These are phyloP conservation scores for Grapholita molesta DNA, from an alignment of 1,140 invertebrate genomes.

Conservation along the genomic window DNA sequence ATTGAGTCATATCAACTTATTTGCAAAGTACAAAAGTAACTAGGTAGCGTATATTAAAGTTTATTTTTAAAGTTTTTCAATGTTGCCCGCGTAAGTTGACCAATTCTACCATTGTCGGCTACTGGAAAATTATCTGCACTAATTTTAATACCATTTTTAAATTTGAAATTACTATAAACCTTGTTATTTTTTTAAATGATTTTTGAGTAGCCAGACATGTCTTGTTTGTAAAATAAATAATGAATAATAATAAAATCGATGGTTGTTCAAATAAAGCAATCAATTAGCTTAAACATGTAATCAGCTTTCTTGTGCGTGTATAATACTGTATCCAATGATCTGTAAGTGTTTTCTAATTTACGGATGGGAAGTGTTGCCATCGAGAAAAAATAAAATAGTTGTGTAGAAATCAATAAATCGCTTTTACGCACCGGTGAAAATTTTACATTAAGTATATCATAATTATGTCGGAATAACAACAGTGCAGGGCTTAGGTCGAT, in stretches of 20 bases:
- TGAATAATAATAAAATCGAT: conserved; percentile 37
- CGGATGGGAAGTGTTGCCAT: background rate
- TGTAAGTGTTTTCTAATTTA: conserved; percentile 42
- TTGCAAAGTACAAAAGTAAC: conserved; percentile 49
- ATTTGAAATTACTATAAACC: conserved; percentile 22
- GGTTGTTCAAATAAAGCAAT: conserved; percentile 60
- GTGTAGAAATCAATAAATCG: too few species aligned
- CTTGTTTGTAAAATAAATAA: conserved; percentile 5
- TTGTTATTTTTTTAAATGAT: background rate
- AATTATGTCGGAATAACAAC: too few species aligned
- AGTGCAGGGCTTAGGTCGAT: too few species aligned
- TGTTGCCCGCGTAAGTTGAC: conserved; percentile 39
- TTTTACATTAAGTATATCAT: too few species aligned
- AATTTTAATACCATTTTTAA: background rate
- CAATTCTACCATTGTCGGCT: conserved; percentile 28
- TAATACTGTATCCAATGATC: conserved; percentile 32
- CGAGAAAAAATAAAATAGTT: too few species aligned
- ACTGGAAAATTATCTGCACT: background rate
- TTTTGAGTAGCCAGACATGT: background rate
- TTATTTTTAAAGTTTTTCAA: conserved; percentile 19
- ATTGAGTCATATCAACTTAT: conserved; percentile 35
- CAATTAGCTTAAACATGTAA: conserved; percentile 55
- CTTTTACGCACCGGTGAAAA: too few species aligned
- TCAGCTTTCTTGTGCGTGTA: conserved; percentile 61
- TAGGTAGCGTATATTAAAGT: conserved; percentile 3